phyloP scores from a whole-genome alignment of 2,797 vertebrate genomes.

The Acrossocheilus wenchowensis region DNA sequence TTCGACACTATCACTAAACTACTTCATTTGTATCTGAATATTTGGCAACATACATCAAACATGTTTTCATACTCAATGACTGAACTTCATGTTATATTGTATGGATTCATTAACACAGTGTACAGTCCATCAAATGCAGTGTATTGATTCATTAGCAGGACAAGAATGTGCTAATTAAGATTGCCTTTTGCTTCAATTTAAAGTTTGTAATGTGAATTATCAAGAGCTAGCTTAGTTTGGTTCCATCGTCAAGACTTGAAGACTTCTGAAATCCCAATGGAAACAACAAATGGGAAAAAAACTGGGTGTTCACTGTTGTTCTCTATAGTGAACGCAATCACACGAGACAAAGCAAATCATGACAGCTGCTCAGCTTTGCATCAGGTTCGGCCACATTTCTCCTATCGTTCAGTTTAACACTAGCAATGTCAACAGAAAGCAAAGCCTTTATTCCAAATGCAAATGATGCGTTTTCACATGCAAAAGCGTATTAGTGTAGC shows the following conservation, averaged over 20 bases:
- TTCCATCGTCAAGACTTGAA: neutral
- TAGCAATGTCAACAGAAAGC: slow-evolving; percentile 61
- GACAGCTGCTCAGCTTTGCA: slow-evolving; percentile 59
- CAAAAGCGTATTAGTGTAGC: slow-evolving; percentile 61
- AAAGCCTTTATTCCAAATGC: slow-evolving; percentile 63
- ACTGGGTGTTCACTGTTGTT: neutral
- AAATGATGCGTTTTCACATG: slow-evolving; percentile 60
- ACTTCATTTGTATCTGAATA: neutral
- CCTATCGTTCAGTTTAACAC: slow-evolving; percentile 60
- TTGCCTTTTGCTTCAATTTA: too few relatives aligned
- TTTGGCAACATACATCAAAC: neutral
- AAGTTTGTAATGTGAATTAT: neutral
- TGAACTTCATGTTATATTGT: neutral
- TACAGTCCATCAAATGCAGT: too few relatives aligned
- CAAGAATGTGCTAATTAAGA: too few relatives aligned
- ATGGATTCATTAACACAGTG: neutral
- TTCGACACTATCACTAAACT: neutral
- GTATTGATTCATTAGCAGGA: neutral
- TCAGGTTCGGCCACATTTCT: slow-evolving; percentile 71
- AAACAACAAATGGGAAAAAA: neutral
- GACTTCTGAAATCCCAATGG: neutral
- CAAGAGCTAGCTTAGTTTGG: neutral
- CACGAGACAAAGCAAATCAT: slow-evolving; percentile 67
- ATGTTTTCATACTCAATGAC: neutral
- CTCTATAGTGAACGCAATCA: slow-evolving; percentile 66